These are phyloP conservation scores for Lepidurus apus DNA, from an alignment of 1,140 invertebrate genomes.

Conservation along the genomic window DNA sequence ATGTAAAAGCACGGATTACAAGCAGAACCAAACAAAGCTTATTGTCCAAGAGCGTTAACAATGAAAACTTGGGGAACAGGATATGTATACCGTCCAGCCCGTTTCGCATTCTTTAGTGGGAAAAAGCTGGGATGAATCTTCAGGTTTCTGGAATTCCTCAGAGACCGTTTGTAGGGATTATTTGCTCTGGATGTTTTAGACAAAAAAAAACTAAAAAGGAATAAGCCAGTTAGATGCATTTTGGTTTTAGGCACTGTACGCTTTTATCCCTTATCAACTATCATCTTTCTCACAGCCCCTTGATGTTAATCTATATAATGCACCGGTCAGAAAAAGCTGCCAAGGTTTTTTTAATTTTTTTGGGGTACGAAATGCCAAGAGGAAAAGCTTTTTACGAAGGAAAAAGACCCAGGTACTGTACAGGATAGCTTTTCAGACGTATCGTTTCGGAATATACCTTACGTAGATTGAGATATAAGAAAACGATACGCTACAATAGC, in stretches of 20 bases:
- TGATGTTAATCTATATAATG: background rate
- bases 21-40: background rate
- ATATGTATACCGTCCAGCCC: background rate
- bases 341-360: background rate
- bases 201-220: background rate
- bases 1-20: slow-evolving; percentile 16
- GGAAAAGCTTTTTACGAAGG: background rate
- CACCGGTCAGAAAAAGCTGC: background rate
- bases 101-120: background rate
- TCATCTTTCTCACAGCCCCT: background rate
- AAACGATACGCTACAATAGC: slow-evolving; percentile 1
- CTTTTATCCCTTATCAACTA: background rate
- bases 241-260: too few relatives aligned
- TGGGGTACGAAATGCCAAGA: background rate
- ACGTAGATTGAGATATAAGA: background rate
- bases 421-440: background rate
- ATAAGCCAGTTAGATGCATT: background rate
- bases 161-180: background rate
- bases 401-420: background rate
- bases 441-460: slow-evolving; percentile 6
- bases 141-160: background rate
- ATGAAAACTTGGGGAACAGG: background rate
- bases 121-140: background rate
- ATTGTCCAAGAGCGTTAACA: background rate
- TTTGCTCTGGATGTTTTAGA: background rate